These are phyloP conservation scores for Serilophus lunatus DNA, from an alignment of 2,113 vertebrate genomes.

Conservation along the genomic window DNA sequence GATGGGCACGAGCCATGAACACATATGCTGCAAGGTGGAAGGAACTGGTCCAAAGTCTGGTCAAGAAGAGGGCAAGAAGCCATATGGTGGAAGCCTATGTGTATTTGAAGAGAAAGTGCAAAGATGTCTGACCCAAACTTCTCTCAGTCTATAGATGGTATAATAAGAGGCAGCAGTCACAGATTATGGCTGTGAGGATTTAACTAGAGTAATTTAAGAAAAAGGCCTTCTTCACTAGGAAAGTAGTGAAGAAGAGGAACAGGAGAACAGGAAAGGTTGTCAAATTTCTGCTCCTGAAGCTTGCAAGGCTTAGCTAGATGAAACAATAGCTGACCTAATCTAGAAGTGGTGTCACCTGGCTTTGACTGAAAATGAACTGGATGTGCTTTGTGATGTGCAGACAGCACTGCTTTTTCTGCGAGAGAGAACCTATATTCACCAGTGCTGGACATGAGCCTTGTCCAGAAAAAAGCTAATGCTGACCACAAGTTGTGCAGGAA, in stretches of 20 bases:
- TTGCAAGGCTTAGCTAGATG: background rate
- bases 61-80: background rate
- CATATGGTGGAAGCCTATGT: accelerated
- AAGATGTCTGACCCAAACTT: background rate
- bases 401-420: background rate
- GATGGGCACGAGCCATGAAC: background rate
- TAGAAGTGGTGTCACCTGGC: background rate
- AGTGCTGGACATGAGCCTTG: accelerated
- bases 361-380: background rate
- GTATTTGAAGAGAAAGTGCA: background rate
- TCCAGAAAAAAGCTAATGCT: background rate
- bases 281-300: background rate
- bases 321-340: background rate
- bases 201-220: background rate
- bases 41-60: background rate
- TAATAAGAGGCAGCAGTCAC: background rate
- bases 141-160: background rate
- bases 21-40: background rate
- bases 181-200: background rate
- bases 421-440: accelerated
- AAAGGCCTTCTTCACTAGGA: background rate
- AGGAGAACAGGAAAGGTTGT: background rate
- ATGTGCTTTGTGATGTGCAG: background rate
- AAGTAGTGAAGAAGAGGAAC: background rate
- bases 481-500: background rate